A percentile compares a stretch with the other conserved stretches of the same genome.
These are phyloP conservation scores for Pseudochaenichthys georgianus DNA, from an alignment of 2,797 vertebrate genomes.

Conservation along the genomic window DNA sequence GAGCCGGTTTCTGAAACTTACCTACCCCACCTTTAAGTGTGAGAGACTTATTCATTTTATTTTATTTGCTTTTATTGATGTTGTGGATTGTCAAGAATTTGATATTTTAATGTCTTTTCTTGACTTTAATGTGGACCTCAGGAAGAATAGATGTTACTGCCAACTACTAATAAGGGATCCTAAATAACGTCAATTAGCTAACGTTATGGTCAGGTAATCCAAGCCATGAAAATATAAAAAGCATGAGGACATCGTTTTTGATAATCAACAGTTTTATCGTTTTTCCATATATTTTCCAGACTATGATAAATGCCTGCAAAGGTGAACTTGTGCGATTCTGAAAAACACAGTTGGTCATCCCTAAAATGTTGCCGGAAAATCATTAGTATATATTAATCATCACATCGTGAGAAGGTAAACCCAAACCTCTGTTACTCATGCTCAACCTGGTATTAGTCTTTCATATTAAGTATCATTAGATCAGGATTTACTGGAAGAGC, in stretches of 20 bases:
- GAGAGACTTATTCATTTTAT: too few species aligned
- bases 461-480: constrained; percentile 36
- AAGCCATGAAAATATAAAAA: constrained; percentile 27
- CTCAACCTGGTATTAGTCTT: constrained; percentile 22
- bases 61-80: too few species aligned
- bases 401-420: constrained; percentile 25
- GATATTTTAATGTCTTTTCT: too few species aligned
- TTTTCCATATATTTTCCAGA: background rate
- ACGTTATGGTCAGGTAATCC: constrained; percentile 4
- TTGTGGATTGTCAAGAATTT: too few species aligned
- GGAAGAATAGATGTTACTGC: too few species aligned
- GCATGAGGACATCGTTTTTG: background rate
- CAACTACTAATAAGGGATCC: too few species aligned
- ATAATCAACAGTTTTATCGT: background rate
- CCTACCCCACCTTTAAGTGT: too few species aligned
- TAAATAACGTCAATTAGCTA: too few species aligned
- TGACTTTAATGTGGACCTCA: too few species aligned
- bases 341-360: constrained; percentile 42
- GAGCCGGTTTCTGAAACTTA: too few species aligned
- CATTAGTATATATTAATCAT: constrained; percentile 56
- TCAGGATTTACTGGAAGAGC: constrained; percentile 46
- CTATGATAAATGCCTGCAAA: constrained; percentile 11
- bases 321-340: constrained; percentile 17
- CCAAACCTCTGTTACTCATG: constrained; percentile 42
- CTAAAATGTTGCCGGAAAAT: constrained; percentile 34